Evolutionary conservation across 2,888 invertebrate genomes (phyloP), one percentile per base, ranked within the genome.

Genomic region (Minunthozetes semirufus): DNA sequence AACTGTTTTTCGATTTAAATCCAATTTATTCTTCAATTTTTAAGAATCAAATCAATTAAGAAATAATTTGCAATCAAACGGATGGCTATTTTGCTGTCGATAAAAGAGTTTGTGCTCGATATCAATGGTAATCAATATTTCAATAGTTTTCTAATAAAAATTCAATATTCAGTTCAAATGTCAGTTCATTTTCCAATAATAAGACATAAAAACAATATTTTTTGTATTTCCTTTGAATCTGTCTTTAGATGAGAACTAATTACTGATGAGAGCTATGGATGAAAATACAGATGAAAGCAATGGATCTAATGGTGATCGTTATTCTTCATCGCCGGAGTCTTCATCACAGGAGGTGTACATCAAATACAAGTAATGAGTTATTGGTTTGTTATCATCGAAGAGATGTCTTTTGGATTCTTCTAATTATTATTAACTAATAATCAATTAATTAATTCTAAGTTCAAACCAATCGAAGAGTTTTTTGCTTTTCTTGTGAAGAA

Each of bases 311-410:
- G 38, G 5, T 42, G 13, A 22, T 66, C 42, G n/a, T 19, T 59
- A 27, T 56, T 56, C 50, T 19, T 50, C 50, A 50, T 50, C n/a
- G 50, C 19, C 15, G 27, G 59, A 29, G 19, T 38, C 42, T 33
- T 66, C 38, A 66, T 66, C 66, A 66, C 66, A 66, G 66, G 66
- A 42, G 59, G 59, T 59, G 29, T 66, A 66, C 66, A 66, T 66
- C 66, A 66, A 66, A 66, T 66, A 66, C 42, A 29, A 61, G 19
- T 27, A 59, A 29, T 59, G 27, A 29, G 27, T 59, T 29, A 59
- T 22, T 22, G 19, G n/a, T 22, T 56, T 56, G n/a, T 19, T 19
- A 3, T 8, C n/a, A 19, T 53, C 19, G 19, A 19, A 5, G 15
- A 27, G 29, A 29, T 59, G 59, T 59, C 59, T 29, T 59, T 29